Evolutionary conservation across 2,797 vertebrate genomes (phyloP).

Genomic region (Silurus lanzhouensis): DNA sequence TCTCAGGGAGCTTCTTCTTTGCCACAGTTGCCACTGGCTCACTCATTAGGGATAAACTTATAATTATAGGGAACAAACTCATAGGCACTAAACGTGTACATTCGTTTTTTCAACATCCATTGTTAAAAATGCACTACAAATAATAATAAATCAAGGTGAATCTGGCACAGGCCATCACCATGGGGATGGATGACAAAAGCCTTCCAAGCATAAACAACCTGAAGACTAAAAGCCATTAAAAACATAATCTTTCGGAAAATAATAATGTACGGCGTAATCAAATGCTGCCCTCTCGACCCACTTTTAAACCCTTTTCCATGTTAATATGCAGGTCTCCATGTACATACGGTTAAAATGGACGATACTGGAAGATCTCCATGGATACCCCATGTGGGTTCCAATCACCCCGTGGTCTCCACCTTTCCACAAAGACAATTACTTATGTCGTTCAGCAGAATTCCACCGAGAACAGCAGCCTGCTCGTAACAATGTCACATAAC

Average conservation of each 20-base stretch:
- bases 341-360: background rate
- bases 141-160: no score
- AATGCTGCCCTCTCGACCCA: background rate
- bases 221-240: background rate
- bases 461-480: slow-evolving; percentile 10
- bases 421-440: slow-evolving; percentile 14
- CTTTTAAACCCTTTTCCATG: background rate
- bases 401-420: background rate
- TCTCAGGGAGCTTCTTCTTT: no score
- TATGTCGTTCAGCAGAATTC: slow-evolving; percentile 10
- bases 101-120: no score
- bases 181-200: background rate
- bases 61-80: no score
- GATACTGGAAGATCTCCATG: background rate
- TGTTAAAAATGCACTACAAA: no score
- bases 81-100: no score
- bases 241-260: background rate
- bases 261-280: background rate
- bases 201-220: background rate
- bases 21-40: no score
- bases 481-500: slow-evolving; percentile 21
- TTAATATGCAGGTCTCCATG: background rate
- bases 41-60: no score
- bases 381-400: slow-evolving; percentile 15
- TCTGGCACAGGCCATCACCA: background rate